phyloP scores from a whole-genome alignment of 2,113 vertebrate species.

The Oncorhynchus kisutch region DNA sequence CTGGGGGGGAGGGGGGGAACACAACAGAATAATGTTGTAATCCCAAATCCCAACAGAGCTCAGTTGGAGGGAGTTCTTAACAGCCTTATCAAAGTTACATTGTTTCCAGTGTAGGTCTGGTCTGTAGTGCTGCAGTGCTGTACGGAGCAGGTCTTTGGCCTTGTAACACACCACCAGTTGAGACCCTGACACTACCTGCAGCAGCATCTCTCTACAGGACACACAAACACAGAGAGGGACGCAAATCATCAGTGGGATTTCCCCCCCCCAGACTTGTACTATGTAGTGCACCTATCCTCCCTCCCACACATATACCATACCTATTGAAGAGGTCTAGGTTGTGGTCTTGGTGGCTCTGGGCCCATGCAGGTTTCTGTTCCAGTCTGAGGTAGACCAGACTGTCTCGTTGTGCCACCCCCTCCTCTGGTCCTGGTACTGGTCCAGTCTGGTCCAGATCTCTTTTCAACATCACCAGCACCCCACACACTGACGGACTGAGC shows the following conservation, averaged over 20 bases:
- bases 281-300: too few species aligned
- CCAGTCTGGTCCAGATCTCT: conserved; percentile 17
- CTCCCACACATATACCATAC: conserved; percentile 51
- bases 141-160: conserved; percentile 86
- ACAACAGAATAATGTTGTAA: too few species aligned
- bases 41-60: too few species aligned
- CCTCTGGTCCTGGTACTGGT: conserved; percentile 16
- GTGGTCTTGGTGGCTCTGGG: conserved; percentile 53
- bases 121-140: conserved; percentile 69
- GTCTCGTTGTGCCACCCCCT: conserved; percentile 36
- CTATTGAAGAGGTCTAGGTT: conserved; percentile 66
- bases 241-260: neutral
- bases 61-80: too few species aligned
- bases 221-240: conserved; percentile 16
- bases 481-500: conserved; percentile 70
- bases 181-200: conserved; percentile 67
- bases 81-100: conserved; percentile 47
- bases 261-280: neutral
- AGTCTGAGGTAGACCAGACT: conserved; percentile 77
- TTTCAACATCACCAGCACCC: conserved; percentile 80
- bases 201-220: conserved; percentile 75
- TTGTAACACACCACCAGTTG: conserved; percentile 84
- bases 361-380: conserved; percentile 64
- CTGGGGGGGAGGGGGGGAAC: conserved; percentile 56
- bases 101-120: conserved; percentile 79